Percentiles rank a stretch among this genome's conserved stretches.
Conservation (phyloP, 2,797 vertebrate species). For the Decapterus maruadsi region DNA sequence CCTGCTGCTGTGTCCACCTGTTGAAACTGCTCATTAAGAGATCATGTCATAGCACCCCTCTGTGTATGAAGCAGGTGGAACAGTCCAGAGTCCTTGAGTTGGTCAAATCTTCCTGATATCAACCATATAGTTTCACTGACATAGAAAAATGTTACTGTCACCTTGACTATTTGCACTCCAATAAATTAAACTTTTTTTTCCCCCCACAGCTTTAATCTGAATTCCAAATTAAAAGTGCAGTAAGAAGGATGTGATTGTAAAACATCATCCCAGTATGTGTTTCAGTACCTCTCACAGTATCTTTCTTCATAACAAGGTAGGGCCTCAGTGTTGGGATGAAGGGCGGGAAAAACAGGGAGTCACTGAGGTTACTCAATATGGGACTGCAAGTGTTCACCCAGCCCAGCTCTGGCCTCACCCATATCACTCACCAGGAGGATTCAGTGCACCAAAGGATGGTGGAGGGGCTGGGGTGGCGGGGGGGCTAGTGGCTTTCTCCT, state of each 20-base stretch:
- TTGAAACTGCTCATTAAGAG: not conserved
- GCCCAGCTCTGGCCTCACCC: slow-evolving; percentile 41
- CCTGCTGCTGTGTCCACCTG: not conserved
- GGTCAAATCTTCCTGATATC: too few relatives aligned
- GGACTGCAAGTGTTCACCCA: slow-evolving; percentile 34
- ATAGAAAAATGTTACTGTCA: too few relatives aligned
- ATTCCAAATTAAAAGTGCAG: not conserved
- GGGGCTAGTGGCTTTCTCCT: slow-evolving; percentile 40
- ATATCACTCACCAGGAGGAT: slow-evolving; percentile 83
- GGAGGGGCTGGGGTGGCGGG: slow-evolving; percentile 51
- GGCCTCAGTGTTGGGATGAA: slow-evolving; percentile 9
- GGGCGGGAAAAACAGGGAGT: slow-evolving; percentile 12
- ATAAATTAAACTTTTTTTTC: not conserved
- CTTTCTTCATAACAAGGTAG: not conserved
- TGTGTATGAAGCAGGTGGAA: not conserved
- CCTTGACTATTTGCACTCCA: not conserved
- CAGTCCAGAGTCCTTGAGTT: not conserved
- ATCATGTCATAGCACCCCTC: not conserved
- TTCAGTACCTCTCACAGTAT: not conserved
- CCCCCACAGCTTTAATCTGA: not conserved
- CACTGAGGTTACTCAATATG: slow-evolving; percentile 26
- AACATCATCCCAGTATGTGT: not conserved
- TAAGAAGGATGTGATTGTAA: not conserved
- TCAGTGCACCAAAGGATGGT: slow-evolving; percentile 81
- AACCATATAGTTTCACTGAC: too few relatives aligned